Evolutionary conservation across 2,113 vertebrate species (phyloP), one percentile per base, ranked within the genome.

Genomic region (Indicator indicator): DNA sequence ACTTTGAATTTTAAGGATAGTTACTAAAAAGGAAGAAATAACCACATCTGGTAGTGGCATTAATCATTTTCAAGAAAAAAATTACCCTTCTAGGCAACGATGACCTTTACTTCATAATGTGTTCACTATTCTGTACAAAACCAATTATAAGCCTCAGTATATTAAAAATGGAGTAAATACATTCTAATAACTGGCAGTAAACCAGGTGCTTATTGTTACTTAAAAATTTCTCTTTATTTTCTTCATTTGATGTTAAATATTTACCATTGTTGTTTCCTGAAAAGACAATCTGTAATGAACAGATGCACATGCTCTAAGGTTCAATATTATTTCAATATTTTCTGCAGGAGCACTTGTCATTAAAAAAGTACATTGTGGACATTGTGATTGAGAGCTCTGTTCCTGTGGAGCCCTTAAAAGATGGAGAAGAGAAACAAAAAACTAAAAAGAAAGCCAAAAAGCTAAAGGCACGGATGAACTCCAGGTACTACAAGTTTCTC

Each of bases 351-450:
- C 99, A 99, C 96, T 98, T 99, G 64, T 99, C 99, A 48, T 96
- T 99, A 94, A 99, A 99, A 97, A 99, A 99, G 94, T 99, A 99
- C 95, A 98, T 99, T 40, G 97, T 99, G 95, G 99, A 99, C 77
- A 98, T 99, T 80, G 96, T 99, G 95, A 96, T 98, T 13, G 99
- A 99, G 98, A 98, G 97, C 94, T 97, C 98, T 4, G 98, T 98
- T 78, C 97, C 98, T 42, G 92, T 97, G 42, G 99, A 99, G 90
- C 97, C 97, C 9, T 21, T 97, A 44, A 99, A 99, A 94, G 98
- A 99, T 65, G 98, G 97, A 54, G 99, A 99, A 62, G 99, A 99
- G 90, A 98, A 98, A 44, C 99, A 99, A 87, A 99, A 99, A 97
- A 98, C 98, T 18, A 98, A 98, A 83, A 99, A 99, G 97, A 99